Base-by-base conservation (phyloP, 2,888 invertebrate genomes). In the Dryococelus australis region DNA sequence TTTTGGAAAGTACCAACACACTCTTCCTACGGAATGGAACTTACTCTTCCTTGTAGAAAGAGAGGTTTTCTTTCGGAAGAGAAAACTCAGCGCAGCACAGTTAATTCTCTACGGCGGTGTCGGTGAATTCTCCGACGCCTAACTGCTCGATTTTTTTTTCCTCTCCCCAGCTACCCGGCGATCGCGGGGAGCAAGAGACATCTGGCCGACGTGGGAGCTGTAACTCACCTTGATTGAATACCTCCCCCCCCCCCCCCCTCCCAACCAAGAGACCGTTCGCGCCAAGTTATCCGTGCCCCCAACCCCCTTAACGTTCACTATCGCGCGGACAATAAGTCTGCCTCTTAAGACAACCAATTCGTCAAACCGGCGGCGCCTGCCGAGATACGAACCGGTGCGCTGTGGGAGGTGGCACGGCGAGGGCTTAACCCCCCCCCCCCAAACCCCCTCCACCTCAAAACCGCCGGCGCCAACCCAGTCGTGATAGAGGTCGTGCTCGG, bases 211-310 rank as follows among this genome's bases (percentile, higher is more conserved):
- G 16, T 5, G 65, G 65, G 65, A 20, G 65, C 24, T 16, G 65
- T 65, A 65, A 65, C 65, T 65, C 65, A 65, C 65, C 65, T 65
- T 65, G 65, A 65, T 65, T 65, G 65, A 65, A 65, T 65, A 65
- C 65, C 10, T 65, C 16, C 24, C 24, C 16, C 16, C 65, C 65
- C 16, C 24, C 20, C 24, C 20, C 16, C 16, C 65, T 8, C n/a
- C n/a, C n/a, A n/a, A n/a, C n/a, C n/a, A n/a, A n/a, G n/a, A n/a
- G n/a, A n/a, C 24, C 47, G 16, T 65, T 65, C 65, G 65, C 65
- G 65, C 65, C 65, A 24, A 65, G 65, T 65, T 65, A 65, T 24
- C 65, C 65, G 20, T 16, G 65, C 16, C 24, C 65, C 20, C 65
- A 9, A 6, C 65, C n/a, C n/a, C n/a, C n/a, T n/a, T n/a, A n/a